These are phyloP conservation scores for Lophius americanus DNA, from an alignment of 2,797 vertebrate species.

Conservation along the genomic window DNA sequence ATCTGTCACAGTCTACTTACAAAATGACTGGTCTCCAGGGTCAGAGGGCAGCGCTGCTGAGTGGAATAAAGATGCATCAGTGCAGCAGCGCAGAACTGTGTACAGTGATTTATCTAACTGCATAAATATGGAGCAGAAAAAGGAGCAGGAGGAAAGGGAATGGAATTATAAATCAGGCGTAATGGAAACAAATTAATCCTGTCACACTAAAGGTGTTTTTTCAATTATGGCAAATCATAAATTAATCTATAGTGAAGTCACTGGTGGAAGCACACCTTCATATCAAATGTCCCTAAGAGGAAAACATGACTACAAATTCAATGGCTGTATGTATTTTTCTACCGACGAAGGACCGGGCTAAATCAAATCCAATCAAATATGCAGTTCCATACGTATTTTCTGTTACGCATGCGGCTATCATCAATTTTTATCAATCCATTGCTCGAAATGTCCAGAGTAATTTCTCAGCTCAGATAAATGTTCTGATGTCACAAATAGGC, in stretches of 20 bases:
- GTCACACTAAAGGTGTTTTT: slow-evolving; percentile 36
- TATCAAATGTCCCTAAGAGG: slow-evolving; percentile 19
- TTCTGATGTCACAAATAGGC: no score
- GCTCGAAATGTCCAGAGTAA: no score
- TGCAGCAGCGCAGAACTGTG: not conserved
- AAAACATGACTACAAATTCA: slow-evolving; percentile 12
- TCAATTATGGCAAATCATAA: slow-evolving; percentile 50
- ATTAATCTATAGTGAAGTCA: slow-evolving; percentile 29
- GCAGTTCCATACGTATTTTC: slow-evolving; percentile 4
- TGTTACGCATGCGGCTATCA: slow-evolving; percentile 4
- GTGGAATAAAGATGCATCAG: slow-evolving; percentile 45
- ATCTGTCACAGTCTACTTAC: slow-evolving; percentile 51
- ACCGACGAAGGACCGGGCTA: not conserved
- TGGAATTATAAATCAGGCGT: slow-evolving; percentile 40
- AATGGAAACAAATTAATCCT: slow-evolving; percentile 43
- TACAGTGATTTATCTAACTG: slow-evolving; percentile 16
- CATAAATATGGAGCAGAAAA: slow-evolving; percentile 3
- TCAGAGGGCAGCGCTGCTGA: slow-evolving; percentile 40
- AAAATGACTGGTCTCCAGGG: slow-evolving; percentile 46
- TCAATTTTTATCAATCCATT: slow-evolving; percentile 1
- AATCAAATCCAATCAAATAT: slow-evolving; percentile 23
- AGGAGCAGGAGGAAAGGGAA: slow-evolving; percentile 18
- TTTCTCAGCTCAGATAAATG: no score
- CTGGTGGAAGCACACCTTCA: slow-evolving; percentile 27
- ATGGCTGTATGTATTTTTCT: not conserved